phyloP scores from a whole-genome alignment of 2,888 invertebrate species.

The Ecdyonurus torrentis region DNA sequence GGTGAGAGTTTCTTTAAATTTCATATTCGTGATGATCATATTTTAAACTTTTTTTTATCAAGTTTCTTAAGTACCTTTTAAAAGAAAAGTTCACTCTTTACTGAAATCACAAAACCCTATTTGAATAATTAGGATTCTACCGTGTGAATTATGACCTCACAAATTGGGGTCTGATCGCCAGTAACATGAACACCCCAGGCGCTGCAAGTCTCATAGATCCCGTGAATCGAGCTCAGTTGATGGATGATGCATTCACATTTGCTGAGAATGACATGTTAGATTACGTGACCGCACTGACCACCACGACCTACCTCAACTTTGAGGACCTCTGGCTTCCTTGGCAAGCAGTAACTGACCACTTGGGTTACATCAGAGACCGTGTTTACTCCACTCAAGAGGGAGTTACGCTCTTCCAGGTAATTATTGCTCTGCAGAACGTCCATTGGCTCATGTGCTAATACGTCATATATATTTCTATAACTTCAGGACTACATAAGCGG shows the following conservation, averaged over 20 bases:
- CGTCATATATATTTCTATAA: too few species aligned
- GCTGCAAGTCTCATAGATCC: slow-evolving; percentile 19
- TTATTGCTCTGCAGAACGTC: background rate
- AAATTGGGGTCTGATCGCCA: slow-evolving; percentile 37
- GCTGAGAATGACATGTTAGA: slow-evolving; percentile 22
- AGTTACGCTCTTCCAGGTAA: background rate
- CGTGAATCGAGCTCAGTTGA: slow-evolving; percentile 29
- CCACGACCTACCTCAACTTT: slow-evolving; percentile 26
- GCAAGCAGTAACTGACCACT: slow-evolving; percentile 21
- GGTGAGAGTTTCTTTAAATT: too few species aligned
- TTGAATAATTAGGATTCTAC: slow-evolving; percentile 34
- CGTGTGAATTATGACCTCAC: slow-evolving; percentile 41
- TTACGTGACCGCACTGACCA: slow-evolving; percentile 23
- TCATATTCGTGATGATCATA: too few species aligned
- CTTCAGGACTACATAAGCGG: background rate
- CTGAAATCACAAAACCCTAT: background rate
- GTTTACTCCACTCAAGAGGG: background rate
- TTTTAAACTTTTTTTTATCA: too few species aligned
- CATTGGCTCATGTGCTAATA: too few species aligned
- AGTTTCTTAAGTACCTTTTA: too few species aligned
- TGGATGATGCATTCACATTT: slow-evolving; percentile 27
- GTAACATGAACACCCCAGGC: slow-evolving; percentile 22
- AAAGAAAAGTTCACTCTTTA: background rate
- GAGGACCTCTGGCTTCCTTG: slow-evolving; percentile 29
- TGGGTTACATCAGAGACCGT: slow-evolving; percentile 8